Evolutionary conservation across 2,888 invertebrate genomes (phyloP).

Genomic region (Oligia strigilis): DNA sequence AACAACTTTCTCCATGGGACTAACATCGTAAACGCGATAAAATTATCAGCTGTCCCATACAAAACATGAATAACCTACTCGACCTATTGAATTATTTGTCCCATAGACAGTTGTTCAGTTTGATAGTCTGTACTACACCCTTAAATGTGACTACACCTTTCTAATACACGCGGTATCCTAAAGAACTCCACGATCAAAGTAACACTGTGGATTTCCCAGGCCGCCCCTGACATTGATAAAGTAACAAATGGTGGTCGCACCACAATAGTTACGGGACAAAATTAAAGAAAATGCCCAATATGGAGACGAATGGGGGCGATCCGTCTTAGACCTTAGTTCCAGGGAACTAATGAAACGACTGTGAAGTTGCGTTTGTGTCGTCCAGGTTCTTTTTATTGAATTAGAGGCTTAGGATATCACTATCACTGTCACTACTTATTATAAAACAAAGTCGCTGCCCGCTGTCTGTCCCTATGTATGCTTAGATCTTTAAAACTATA

Average conservation of each 20-base stretch:
- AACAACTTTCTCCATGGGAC: no score
- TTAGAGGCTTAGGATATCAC: background rate
- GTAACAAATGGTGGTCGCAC: constrained; percentile 55
- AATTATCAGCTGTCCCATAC: no score
- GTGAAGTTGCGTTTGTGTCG: constrained; percentile 35
- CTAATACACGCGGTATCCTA: background rate
- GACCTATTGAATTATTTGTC: no score
- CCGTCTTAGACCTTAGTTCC: constrained; percentile 60
- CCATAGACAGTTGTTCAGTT: no score
- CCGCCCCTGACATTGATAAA: constrained; percentile 57
- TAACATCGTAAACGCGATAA: no score
- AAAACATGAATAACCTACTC: no score
- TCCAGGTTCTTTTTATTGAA: constrained; percentile 17
- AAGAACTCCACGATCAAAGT: constrained; percentile 6
- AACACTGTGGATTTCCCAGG: constrained; percentile 41
- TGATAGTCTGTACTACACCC: no score
- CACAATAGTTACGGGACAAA: constrained; percentile 64
- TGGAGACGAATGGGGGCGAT: constrained; percentile 69
- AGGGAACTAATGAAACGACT: constrained; percentile 51
- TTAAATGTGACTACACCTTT: no score
- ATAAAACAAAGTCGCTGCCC: no score
- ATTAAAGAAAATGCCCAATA: constrained; percentile 69
- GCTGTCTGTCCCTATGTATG: no score
- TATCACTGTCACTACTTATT: no score
- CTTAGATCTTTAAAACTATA: no score